phyloP scores from a whole-genome alignment of 2,888 invertebrate species.

The Xanthorhoe spadicearia region DNA sequence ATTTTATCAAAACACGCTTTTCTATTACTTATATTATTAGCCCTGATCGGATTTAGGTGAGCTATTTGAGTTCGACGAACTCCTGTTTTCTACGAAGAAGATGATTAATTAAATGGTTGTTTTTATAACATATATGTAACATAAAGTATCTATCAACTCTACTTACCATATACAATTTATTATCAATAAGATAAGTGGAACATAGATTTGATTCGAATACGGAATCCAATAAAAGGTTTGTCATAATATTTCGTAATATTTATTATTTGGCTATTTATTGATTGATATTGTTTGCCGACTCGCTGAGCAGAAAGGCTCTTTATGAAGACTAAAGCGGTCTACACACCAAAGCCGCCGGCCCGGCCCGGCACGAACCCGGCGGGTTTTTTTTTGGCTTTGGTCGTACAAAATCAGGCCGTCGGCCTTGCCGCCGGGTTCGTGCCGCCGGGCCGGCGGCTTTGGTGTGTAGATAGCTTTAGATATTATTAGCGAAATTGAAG shows the following conservation, averaged over 20 bases:
- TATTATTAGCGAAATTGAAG: not conserved
- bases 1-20: constrained; percentile 41
- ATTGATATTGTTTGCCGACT: constrained; percentile 28
- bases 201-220: no score
- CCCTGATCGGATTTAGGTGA: constrained; percentile 10
- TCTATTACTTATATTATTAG: constrained; percentile 13
- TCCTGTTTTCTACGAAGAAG: not conserved
- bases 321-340: not conserved
- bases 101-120: not conserved
- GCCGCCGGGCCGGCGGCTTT: no score
- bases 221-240: not conserved
- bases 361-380: no score
- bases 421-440: no score
- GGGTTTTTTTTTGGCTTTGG: no score
- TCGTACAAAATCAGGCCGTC: no score
- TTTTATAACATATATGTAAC: not conserved
- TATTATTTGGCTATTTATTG: not conserved
- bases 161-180: no score
- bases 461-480: no score
- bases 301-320: constrained; percentile 31
- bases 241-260: not conserved
- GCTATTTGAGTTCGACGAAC: not conserved
- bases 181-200: no score
- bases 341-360: no score
- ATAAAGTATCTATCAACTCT: not conserved